These are phyloP conservation scores for Halocynthia roretzi DNA, from an alignment of 23 tunicate species.

Conservation along the genomic window DNA sequence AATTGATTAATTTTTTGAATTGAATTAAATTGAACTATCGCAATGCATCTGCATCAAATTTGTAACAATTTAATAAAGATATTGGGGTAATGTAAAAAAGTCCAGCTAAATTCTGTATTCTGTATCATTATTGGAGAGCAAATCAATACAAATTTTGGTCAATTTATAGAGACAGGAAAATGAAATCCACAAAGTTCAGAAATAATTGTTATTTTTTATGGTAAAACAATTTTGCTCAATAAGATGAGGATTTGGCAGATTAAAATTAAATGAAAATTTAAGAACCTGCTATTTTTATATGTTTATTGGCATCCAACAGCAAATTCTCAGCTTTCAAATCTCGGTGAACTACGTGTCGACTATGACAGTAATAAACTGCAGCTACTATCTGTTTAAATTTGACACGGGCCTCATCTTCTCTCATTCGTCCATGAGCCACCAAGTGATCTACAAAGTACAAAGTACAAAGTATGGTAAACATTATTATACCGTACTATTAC, in stretches of 20 bases:
- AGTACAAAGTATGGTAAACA: not conserved
- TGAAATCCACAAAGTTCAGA: not conserved
- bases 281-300: conserved; percentile 82
- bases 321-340: conserved; percentile 93
- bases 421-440: conserved; percentile 55
- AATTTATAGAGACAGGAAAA: not conserved
- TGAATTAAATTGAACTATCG: no score
- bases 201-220: no score
- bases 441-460: conserved; percentile 9
- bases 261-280: not conserved
- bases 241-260: no score
- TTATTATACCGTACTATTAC: no score
- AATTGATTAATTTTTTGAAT: no score
- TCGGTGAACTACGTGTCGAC: conserved; percentile 75
- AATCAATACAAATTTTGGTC: not conserved
- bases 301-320: conserved; percentile 64
- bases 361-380: conserved; percentile 86
- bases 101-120: no score
- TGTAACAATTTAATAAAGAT: no score
- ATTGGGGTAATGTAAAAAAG: no score
- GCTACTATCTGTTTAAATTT: conserved; percentile 75
- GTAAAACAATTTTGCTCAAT: no score
- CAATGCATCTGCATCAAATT: no score
- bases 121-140: no score
- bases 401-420: conserved; percentile 61